phyloP scores from a whole-genome alignment of 2,113 vertebrate genomes.

The Lipotes vexillifer region DNA sequence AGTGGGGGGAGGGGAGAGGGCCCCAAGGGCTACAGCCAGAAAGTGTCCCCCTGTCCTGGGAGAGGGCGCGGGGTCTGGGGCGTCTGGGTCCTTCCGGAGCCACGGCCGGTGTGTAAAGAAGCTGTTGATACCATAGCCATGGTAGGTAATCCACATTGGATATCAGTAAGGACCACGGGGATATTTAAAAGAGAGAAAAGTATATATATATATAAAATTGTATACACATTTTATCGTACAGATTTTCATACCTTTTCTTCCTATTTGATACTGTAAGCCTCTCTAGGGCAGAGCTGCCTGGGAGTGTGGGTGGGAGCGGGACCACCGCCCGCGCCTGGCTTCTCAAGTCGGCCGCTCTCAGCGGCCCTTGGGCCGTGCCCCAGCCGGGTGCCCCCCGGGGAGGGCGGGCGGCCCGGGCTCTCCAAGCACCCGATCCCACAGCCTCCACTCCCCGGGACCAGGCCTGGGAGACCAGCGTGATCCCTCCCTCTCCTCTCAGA shows the following conservation, averaged over 20 bases:
- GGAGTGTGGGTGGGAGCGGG: constrained; percentile 39
- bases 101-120: constrained; percentile 68
- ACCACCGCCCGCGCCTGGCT: constrained; percentile 44
- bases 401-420: not conserved
- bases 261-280: constrained; percentile 83
- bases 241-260: constrained; percentile 82
- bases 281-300: constrained; percentile 75
- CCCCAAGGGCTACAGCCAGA: not conserved
- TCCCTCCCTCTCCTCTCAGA: constrained; percentile 17
- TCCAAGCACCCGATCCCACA: not conserved
- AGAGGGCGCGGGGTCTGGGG: not conserved
- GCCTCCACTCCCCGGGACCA: fast-evolving
- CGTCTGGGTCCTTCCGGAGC: not conserved
- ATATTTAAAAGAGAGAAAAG: constrained; percentile 84
- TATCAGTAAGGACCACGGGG: constrained; percentile 86
- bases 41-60: not conserved
- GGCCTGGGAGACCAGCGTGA: not conserved
- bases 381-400: fast-evolving
- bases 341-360: constrained; percentile 58
- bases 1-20: not conserved
- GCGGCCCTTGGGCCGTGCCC: no score
- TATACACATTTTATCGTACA: constrained; percentile 86
- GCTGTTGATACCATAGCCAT: constrained; percentile 80
- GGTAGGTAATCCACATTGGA: constrained; percentile 99
- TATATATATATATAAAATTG: constrained; percentile 81